These are phyloP conservation scores for Oryzias sinensis DNA, from an alignment of 2,797 vertebrate genomes.

Conservation along the genomic window DNA sequence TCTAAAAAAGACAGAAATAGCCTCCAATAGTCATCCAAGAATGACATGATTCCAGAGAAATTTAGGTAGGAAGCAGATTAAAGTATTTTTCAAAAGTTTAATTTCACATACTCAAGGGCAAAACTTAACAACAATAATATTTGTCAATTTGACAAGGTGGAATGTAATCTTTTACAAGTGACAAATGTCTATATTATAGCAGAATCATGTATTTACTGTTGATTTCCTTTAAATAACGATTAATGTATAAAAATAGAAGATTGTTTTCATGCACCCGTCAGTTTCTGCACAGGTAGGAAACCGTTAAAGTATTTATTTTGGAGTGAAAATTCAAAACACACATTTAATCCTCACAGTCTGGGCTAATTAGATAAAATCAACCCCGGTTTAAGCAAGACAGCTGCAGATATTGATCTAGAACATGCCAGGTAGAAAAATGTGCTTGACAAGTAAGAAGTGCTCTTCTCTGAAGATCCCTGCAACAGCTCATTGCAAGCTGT, in stretches of 20 bases:
- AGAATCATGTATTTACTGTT: conserved; percentile 12
- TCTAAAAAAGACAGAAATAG: conserved; percentile 38
- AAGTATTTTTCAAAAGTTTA: conserved; percentile 49
- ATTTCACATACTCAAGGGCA: conserved; percentile 22
- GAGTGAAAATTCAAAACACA: conserved; percentile 25
- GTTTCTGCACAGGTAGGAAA: conserved; percentile 3
- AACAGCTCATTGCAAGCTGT: conserved; percentile 41
- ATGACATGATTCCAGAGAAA: conserved; percentile 17
- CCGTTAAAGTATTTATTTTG: conserved; percentile 15
- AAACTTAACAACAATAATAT: conserved; percentile 21
- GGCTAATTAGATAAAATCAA: conserved; percentile 42
- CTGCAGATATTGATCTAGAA: conserved; percentile 53
- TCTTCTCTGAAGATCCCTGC: conserved; percentile 40
- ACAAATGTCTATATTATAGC: conserved; percentile 1
- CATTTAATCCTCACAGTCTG: conserved; percentile 38
- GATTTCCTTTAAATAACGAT: conserved; percentile 13
- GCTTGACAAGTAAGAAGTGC: conserved; percentile 55
- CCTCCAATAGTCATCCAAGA: conserved; percentile 27
- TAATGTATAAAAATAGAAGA: background rate
- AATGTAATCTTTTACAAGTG: background rate
- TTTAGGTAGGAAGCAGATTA: conserved; percentile 38
- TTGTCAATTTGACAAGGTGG: conserved; percentile 23
- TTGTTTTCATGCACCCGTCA: conserved; percentile 1
- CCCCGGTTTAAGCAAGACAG: conserved; percentile 42
- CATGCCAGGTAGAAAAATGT: conserved; percentile 56